Evolutionary conservation across 1,140 invertebrate species (phyloP).

Genomic region (Aphelinus certus): DNA sequence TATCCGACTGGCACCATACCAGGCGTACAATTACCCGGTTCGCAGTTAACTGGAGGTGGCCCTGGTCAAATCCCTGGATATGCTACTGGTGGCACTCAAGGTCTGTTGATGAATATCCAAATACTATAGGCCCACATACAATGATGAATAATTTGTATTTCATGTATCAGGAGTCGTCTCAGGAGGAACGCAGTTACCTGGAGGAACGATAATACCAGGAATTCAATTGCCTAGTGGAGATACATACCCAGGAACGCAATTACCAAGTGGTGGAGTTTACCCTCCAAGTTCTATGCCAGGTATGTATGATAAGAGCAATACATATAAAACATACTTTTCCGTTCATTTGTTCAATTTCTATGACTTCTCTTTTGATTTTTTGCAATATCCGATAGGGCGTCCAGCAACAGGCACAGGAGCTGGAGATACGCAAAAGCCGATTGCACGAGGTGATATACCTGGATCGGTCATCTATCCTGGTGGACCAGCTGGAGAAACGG

Average conservation of each 20-base stretch:
- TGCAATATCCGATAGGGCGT: not conserved
- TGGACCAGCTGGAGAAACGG: constrained; percentile 21
- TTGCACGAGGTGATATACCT: constrained; percentile 29
- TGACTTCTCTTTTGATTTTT: no score
- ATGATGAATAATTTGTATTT: no score
- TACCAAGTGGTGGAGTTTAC: not conserved
- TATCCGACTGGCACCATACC: no score
- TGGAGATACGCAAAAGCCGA: constrained; percentile 15
- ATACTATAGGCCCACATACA: no score
- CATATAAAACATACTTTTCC: no score
- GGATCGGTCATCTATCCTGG: constrained; percentile 29
- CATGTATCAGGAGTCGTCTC: no score
- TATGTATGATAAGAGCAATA: no score
- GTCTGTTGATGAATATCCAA: not conserved
- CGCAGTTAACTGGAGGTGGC: no score
- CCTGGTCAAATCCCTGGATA: not conserved
- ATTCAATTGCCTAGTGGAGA: not conserved
- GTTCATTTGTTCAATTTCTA: no score
- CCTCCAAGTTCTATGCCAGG: not conserved
- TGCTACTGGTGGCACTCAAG: not conserved
- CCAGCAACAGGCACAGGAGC: no score
- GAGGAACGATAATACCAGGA: not conserved
- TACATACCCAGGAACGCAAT: not conserved
- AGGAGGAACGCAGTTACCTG: no score
- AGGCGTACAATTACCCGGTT: not conserved